Evolutionary conservation across 2,113 vertebrate genomes (phyloP), one percentile per base, ranked within the genome.

Genomic region (Empidonax alnorum): DNA sequence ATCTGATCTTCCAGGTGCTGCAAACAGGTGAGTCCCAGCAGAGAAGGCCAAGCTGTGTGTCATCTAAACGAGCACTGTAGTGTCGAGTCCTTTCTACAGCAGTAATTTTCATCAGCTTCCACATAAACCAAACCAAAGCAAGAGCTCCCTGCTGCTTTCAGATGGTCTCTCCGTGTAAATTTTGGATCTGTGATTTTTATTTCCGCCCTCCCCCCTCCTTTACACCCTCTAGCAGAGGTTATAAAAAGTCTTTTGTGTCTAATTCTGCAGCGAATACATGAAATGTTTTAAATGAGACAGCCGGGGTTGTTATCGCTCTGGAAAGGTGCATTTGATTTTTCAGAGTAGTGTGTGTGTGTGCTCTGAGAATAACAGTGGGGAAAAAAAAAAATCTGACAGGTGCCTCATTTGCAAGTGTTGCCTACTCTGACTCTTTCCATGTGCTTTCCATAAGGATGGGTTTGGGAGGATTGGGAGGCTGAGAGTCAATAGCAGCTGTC

Each of bases 381-480:
- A 11, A 4, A 5, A 23, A 31, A 31, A 50, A 56, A 56, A 71
- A 25, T 33, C n/a, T 72, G 90, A 50, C 89, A 91, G 87, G 93
- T 96, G 91, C 59, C 82, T 96, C 82, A 87, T 80, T 96, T 96
- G 90, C 55, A 59, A 96, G 85, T 89, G 82, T 89, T 93, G 83
- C 73, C 65, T 75, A 6, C 53, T 76, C 65, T 93, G 94, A 92
- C 0, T 31, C 72, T 94, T 93, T 91, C 96, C 82, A 59, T 88
- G 89, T 93, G 93, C 68, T 91, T 77, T 95, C 81, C 33, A 66
- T 77, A 87, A 92, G 73, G 85, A 77, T 56, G 52, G 67, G 49
- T 65, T 28, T 67, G 75, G 35, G 68, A 90, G 76, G 52, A 50
- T 12, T 73, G 68, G 83, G 90, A 95, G 85, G 83, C 72, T 95